Base-by-base conservation (phyloP, 2,888 invertebrate species). In the Aethes cnicana region DNA sequence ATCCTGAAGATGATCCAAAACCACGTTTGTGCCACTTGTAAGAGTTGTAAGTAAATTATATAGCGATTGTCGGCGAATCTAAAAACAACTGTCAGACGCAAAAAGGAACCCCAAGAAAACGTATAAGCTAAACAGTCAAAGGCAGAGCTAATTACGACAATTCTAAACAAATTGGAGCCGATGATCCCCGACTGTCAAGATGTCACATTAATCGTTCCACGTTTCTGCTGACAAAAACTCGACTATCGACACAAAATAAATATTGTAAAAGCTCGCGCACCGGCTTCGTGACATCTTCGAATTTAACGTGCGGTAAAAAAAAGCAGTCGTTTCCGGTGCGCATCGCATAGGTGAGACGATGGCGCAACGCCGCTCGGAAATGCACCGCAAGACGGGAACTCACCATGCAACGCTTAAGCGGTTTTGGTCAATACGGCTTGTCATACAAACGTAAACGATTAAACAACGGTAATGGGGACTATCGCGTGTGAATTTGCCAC, bases 311-410 rank as follows among this genome's bases (percentile, higher is more conserved):
- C 58, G 50, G 50, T 52, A 33, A 23, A 37, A 37, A 41, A 53
- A 42, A 37, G 30, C 30, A 41, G 33, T 39, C 50, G 62, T 67
- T 74, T 78, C 78, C 76, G 71, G 69, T 61, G 57, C 73, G 66
- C 64, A 62, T 62, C 61, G 63, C 61, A 61, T 63, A 61, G 61
- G 62, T 60, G 54, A 57, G 47, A 50, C 59, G 58, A 62, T 75
- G 75, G 71, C 74, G 77, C 72, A 79, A 77, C 64, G 25, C 32
- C 43, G 47, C 28, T 53, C 54, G 50, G 52, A 58, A 62, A 56
- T 42, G 49, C 56, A 35, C 36, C 33, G 56, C 54, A 56, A 56
- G 54, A 70, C 72, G 71, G 77, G 77, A 77, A 77, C 77, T 69
- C 61, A 64, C 52, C 39, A 66, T 64, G 65, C 62, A 65, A 52